These are phyloP conservation scores for Campaea margaritaria DNA, from an alignment of 2,888 invertebrate species.

Conservation along the genomic window DNA sequence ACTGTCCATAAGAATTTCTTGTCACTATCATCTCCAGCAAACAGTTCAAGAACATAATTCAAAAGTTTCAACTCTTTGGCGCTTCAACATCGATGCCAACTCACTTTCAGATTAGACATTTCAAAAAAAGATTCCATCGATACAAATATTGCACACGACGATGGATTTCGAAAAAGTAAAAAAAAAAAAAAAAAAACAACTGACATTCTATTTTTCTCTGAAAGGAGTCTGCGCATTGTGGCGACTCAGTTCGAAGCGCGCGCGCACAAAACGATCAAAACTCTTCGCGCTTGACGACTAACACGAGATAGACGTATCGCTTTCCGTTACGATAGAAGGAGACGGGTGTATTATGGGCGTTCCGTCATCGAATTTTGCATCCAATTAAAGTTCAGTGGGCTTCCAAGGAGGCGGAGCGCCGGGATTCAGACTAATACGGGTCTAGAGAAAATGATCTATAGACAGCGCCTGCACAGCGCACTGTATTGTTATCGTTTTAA, in stretches of 20 bases:
- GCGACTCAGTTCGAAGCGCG: slow-evolving; percentile 61
- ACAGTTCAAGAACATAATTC: slow-evolving; percentile 28
- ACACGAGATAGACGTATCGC: slow-evolving; percentile 50
- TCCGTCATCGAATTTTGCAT: slow-evolving; percentile 71
- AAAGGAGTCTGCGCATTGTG: slow-evolving; percentile 76
- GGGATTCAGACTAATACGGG: slow-evolving; percentile 80
- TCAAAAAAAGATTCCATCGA: slow-evolving; percentile 65
- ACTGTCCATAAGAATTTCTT: slow-evolving; percentile 48
- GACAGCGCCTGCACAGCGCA: slow-evolving; percentile 71
- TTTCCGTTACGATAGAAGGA: slow-evolving; percentile 44
- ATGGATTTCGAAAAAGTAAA: slow-evolving; percentile 62
- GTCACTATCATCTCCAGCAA: slow-evolving; percentile 56
- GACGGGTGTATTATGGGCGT: slow-evolving; percentile 69
- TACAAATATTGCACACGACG: slow-evolving; percentile 83
- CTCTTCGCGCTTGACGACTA: slow-evolving; percentile 53
- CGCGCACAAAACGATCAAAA: slow-evolving; percentile 75
- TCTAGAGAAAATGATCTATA: slow-evolving; percentile 83
- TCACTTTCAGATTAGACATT: slow-evolving; percentile 76
- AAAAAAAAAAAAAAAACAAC: slow-evolving; percentile 64
- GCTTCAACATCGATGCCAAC: slow-evolving; percentile 59
- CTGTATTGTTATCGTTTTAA: slow-evolving; percentile 81
- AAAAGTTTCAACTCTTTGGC: slow-evolving; percentile 46
- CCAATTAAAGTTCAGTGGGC: slow-evolving; percentile 85
- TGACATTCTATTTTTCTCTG: slow-evolving; percentile 80
- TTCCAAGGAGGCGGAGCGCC: slow-evolving; percentile 76